Evolutionary conservation across 1,140 invertebrate genomes (phyloP).

Genomic region (Drosophila navojoa): DNA sequence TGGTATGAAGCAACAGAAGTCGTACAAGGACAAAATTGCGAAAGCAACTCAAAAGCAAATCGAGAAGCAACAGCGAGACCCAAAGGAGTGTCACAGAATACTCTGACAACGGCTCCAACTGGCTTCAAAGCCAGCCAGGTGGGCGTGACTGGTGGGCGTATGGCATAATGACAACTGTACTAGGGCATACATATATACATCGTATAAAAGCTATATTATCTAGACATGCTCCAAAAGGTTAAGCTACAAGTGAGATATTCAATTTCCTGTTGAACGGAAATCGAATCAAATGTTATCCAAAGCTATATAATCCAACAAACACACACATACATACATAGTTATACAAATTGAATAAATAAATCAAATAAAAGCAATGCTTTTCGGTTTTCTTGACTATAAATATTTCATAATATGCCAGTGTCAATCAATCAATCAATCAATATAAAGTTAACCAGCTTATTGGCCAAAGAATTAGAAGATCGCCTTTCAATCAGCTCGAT

Average conservation of each 20-base stretch:
- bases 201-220: neutral
- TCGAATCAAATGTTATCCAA: neutral
- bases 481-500: no score
- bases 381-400: no score
- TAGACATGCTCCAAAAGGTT: no score
- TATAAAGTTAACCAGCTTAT: no score
- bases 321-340: no score
- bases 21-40: conserved; percentile 63
- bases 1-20: conserved; percentile 60
- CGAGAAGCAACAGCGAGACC: neutral
- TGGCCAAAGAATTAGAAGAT: no score
- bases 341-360: no score
- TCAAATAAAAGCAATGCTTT: no score
- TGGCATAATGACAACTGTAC: conserved; percentile 2
- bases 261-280: neutral
- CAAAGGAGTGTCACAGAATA: conserved; percentile 5
- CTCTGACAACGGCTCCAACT: conserved; percentile 3
- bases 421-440: no score
- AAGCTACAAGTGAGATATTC: neutral
- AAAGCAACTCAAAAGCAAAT: neutral
- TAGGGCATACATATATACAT: neutral
- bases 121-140: conserved; percentile 34
- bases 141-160: conserved; percentile 16
- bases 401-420: no score
- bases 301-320: no score